A percentile compares a stretch with the other conserved stretches of the same genome.
phyloP scores from a whole-genome alignment of 2,888 invertebrate species.

The Muschampia plurimacula region DNA sequence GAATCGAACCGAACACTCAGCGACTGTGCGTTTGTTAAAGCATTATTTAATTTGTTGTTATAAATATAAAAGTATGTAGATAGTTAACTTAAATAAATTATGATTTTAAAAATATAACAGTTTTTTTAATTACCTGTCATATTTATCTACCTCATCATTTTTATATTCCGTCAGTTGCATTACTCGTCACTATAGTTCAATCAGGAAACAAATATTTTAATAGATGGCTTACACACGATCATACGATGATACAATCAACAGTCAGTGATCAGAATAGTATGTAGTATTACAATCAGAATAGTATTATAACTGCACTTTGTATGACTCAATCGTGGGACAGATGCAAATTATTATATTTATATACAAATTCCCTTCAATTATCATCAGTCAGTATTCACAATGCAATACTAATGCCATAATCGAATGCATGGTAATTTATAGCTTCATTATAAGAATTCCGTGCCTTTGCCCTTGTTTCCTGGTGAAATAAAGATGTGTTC shows the following conservation, averaged over 20 bases:
- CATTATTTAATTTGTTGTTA: too few relatives aligned
- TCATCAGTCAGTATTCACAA: slow-evolving; percentile 8
- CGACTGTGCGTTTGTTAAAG: too few relatives aligned
- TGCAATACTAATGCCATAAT: slow-evolving; percentile 1
- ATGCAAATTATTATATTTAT: not conserved
- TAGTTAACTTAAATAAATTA: too few relatives aligned
- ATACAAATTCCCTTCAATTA: slow-evolving; percentile 5
- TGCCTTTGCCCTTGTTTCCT: slow-evolving; percentile 5
- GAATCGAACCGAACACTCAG: too few relatives aligned
- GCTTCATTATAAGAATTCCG: slow-evolving; percentile 6
- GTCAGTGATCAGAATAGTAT: not conserved
- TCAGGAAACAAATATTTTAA: too few relatives aligned
- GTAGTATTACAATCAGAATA: not conserved
- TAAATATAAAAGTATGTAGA: too few relatives aligned
- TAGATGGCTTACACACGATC: too few relatives aligned
- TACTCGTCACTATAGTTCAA: too few relatives aligned
- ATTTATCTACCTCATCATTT: too few relatives aligned
- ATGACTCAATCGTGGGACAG: not conserved
- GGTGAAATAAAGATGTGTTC: not conserved
- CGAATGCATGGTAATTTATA: slow-evolving; percentile 7
- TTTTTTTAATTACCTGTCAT: too few relatives aligned
- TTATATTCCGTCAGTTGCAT: too few relatives aligned
- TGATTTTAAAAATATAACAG: too few relatives aligned
- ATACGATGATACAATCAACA: not conserved
- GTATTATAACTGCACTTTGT: not conserved